Conservation (phyloP, 2,888 invertebrate species). For the Euplexia lucipara region DNA sequence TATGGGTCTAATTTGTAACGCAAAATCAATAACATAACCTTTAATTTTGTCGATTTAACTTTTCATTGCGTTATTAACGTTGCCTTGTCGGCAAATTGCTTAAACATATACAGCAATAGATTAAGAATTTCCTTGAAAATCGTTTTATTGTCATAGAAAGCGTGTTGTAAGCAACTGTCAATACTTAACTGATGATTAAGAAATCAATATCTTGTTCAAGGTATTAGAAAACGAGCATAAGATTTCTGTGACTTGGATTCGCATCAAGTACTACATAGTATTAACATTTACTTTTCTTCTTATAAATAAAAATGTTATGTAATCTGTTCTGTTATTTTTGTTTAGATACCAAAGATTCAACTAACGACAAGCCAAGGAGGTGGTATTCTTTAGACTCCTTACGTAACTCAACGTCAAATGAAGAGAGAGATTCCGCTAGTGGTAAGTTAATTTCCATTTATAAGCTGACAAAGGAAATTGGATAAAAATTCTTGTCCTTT, state of each 20-base stretch:
- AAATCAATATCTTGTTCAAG: slow-evolving; percentile 21
- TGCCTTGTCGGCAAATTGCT: too few relatives aligned
- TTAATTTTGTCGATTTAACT: too few relatives aligned
- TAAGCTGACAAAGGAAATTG: neutral
- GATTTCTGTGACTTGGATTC: slow-evolving; percentile 35
- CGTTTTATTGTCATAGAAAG: too few relatives aligned
- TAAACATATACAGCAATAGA: too few relatives aligned
- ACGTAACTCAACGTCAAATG: slow-evolving; percentile 80
- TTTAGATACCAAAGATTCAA: slow-evolving; percentile 85
- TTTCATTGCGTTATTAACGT: too few relatives aligned
- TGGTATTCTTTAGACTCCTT: slow-evolving; percentile 89
- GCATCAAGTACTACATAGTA: slow-evolving; percentile 2
- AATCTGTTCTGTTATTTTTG: slow-evolving; percentile 47
- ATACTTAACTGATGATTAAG: neutral
- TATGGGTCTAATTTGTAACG: too few relatives aligned
- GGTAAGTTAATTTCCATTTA: slow-evolving; percentile 72
- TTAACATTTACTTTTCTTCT: neutral
- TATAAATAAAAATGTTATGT: slow-evolving; percentile 25
- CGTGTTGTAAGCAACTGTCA: neutral
- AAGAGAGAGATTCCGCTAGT: slow-evolving; percentile 87
- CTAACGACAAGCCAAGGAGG: slow-evolving; percentile 77
- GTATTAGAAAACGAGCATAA: slow-evolving; percentile 25
- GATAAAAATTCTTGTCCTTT: too few relatives aligned
- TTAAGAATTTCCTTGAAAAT: too few relatives aligned
- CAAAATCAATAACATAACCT: too few relatives aligned